Evolutionary conservation across 2,888 invertebrate genomes (phyloP).

Genomic region (Seira sanloemensis): DNA sequence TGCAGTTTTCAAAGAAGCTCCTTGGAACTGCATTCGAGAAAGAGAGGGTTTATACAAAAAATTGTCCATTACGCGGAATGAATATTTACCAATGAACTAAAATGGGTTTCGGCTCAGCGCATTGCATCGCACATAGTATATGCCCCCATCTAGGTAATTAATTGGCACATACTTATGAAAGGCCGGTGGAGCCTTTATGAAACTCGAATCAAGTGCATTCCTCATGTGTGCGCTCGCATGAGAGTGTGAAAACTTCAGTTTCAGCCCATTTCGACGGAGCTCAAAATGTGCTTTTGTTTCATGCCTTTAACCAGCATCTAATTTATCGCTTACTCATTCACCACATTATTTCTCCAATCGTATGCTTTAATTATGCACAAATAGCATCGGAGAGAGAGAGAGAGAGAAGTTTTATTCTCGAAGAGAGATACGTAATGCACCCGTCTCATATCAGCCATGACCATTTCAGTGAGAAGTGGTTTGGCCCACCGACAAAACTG

Average conservation of each 20-base stretch:
- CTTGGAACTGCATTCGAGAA: no score
- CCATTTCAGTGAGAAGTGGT: not conserved
- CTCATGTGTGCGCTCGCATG: not conserved
- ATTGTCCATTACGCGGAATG: no score
- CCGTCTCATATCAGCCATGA: conserved; percentile 2
- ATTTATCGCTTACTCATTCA: conserved; percentile 16
- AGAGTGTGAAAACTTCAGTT: not conserved
- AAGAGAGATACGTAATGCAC: conserved; percentile 8
- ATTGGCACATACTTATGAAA: not conserved
- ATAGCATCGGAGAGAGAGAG: not conserved
- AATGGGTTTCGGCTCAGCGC: no score
- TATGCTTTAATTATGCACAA: not conserved
- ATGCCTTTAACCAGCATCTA: not conserved
- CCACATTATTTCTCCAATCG: no score
- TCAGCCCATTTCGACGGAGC: not conserved
- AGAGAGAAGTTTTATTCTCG: not conserved
- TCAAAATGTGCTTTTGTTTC: not conserved
- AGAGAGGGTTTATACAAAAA: no score
- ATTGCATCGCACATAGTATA: not conserved
- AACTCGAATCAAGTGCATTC: conserved; percentile 5
- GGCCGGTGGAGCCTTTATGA: not conserved
- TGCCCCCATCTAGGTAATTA: not conserved
- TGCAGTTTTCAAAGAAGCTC: no score
- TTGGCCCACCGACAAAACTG: not conserved
- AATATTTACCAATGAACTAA: no score